These are phyloP conservation scores for Ecliptopera silaceata DNA, from an alignment of 2,888 invertebrate species.

Conservation along the genomic window DNA sequence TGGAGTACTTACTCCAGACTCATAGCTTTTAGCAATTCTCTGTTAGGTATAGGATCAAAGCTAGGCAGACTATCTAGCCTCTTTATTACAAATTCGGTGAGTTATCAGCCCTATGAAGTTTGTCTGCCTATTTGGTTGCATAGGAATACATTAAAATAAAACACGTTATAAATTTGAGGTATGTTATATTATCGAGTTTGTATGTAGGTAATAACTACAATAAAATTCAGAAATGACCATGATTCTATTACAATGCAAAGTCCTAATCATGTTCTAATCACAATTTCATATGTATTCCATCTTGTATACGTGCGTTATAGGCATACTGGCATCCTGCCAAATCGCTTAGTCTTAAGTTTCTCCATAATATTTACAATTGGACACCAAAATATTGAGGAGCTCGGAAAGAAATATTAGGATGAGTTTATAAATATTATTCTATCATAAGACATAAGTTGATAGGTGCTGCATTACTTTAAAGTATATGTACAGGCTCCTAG, in stretches of 20 bases:
- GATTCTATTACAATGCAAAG: conserved; percentile 72
- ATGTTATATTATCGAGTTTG: conserved; percentile 83
- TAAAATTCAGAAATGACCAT: conserved; percentile 80
- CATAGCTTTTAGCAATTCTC: too few species aligned
- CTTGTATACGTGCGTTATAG: conserved; percentile 79
- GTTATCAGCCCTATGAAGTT: too few species aligned
- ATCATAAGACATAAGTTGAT: neutral
- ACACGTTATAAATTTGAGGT: conserved; percentile 71
- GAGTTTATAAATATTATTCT: neutral
- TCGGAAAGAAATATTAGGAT: conserved; percentile 21
- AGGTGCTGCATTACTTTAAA: too few species aligned
- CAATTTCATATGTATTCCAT: conserved; percentile 79
- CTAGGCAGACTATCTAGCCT: too few species aligned
- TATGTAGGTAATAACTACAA: conserved; percentile 82
- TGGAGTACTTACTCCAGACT: too few species aligned
- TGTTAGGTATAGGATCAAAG: too few species aligned
- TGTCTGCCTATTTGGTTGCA: neutral
- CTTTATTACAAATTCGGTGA: too few species aligned
- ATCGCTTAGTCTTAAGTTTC: conserved; percentile 76
- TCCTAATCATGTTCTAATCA: conserved; percentile 79
- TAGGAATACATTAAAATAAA: conserved; percentile 33
- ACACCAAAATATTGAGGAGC: conserved; percentile 31
- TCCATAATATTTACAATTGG: conserved; percentile 72
- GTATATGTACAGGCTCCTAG: too few species aligned
- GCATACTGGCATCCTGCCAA: conserved; percentile 75